phyloP scores from a whole-genome alignment of 1,140 invertebrate genomes.

The Atopsyche davidsoni region DNA sequence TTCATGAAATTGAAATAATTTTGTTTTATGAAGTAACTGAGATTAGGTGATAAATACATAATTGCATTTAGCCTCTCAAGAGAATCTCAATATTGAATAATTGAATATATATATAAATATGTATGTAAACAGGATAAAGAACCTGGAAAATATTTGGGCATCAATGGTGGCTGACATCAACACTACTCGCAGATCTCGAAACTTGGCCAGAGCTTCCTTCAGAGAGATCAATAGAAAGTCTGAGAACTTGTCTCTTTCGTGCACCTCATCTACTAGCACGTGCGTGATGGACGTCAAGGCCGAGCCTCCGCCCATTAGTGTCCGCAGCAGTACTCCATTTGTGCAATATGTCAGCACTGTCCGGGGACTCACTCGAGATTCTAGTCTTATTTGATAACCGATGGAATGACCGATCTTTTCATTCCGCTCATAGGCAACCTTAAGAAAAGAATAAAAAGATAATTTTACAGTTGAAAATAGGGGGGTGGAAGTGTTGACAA shows the following conservation, averaged over 20 bases:
- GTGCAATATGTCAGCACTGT: constrained; percentile 89
- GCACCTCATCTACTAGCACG: constrained; percentile 88
- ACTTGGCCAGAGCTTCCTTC: constrained; percentile 66
- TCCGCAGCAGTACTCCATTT: constrained; percentile 81
- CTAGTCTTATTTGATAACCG: constrained; percentile 90
- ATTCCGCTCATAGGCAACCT: constrained; percentile 73
- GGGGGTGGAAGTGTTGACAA: background rate
- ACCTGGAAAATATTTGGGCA: constrained; percentile 69
- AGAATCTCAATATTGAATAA: constrained; percentile 1
- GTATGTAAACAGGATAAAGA: constrained; percentile 32
- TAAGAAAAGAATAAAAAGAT: constrained; percentile 4
- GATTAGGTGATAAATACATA: no score
- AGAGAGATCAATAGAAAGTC: constrained; percentile 89
- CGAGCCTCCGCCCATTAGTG: constrained; percentile 71
- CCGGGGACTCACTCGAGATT: constrained; percentile 71
- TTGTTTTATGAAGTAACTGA: no score
- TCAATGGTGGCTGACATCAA: constrained; percentile 95
- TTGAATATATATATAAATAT: constrained; percentile 4
- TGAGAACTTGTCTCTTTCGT: constrained; percentile 87
- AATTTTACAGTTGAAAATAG: background rate
- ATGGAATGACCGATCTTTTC: constrained; percentile 82
- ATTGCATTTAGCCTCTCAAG: no score
- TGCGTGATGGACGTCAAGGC: constrained; percentile 69
- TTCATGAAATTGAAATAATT: no score
- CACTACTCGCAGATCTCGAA: constrained; percentile 71